A percentile compares a stretch with the other conserved stretches of the same genome.
phyloP scores from a whole-genome alignment of 2,888 invertebrate genomes.

The Balanococcus diminutus region DNA sequence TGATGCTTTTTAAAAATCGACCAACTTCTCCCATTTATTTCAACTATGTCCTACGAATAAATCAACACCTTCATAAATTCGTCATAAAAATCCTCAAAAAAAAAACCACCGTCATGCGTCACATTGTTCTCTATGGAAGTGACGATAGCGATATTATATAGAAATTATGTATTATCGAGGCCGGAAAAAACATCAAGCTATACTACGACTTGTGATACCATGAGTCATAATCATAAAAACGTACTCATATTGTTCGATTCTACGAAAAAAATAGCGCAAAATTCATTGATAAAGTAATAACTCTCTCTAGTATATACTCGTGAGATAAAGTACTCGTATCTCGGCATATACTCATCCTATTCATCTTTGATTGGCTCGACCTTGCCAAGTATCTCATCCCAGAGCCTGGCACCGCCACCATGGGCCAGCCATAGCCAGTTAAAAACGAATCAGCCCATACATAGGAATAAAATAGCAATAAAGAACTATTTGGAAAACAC shows the following conservation, averaged over 20 bases:
- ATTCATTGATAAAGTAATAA: neutral
- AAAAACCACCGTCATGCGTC: no score
- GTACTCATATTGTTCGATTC: neutral
- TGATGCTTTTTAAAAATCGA: no score
- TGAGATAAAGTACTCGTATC: neutral
- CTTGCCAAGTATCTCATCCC: neutral
- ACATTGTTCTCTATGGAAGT: neutral
- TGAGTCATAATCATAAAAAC: neutral
- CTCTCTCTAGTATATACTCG: neutral
- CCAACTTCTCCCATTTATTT: no score
- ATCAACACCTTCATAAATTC: no score
- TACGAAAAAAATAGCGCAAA: neutral
- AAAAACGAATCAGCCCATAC: no score
- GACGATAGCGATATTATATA: neutral
- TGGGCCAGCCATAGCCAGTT: no score
- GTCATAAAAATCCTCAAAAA: neutral
- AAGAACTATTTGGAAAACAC: neutral
- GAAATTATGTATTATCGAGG: neutral
- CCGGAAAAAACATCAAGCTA: neutral
- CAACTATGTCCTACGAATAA: no score
- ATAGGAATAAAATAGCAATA: neutral
- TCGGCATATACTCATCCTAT: neutral
- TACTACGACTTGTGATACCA: neutral
- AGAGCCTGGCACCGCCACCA: neutral
- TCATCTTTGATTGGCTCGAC: slow-evolving; percentile 10